Percentiles rank a stretch among this genome's conserved stretches.
Evolutionary conservation across 2,888 invertebrate species (phyloP).

Genomic region (Euzetes globulus): DNA sequence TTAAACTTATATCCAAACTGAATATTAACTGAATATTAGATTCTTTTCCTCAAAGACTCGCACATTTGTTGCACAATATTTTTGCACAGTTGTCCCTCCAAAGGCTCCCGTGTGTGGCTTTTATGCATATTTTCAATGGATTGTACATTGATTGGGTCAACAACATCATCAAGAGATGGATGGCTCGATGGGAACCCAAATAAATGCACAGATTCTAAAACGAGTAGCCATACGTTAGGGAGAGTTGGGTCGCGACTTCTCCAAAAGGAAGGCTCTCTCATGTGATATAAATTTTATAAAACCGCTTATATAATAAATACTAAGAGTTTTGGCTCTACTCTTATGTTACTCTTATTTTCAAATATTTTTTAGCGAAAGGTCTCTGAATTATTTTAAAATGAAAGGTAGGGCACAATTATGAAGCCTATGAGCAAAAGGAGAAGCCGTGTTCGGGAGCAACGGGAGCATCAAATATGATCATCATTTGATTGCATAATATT

Average conservation of each 20-base stretch:
- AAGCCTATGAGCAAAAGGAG: constrained; percentile 23
- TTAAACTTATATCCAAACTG: too few relatives aligned
- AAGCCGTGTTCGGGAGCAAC: constrained; percentile 23
- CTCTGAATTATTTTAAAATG: neutral
- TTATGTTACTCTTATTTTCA: neutral
- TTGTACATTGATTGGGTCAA: constrained; percentile 24
- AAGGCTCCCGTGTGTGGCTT: neutral
- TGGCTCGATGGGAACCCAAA: constrained; percentile 26
- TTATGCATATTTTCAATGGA: constrained; percentile 13
- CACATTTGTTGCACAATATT: constrained; percentile 27
- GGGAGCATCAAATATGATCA: constrained; percentile 26
- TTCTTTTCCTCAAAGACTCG: neutral
- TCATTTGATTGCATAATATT: constrained; percentile 16
- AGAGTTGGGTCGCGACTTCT: neutral
- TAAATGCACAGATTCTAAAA: neutral
- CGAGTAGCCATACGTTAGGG: neutral
- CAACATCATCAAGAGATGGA: constrained; percentile 30
- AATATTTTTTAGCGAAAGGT: neutral
- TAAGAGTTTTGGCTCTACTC: neutral
- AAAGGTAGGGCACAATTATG: constrained; percentile 23
- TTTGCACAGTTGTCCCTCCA: constrained; percentile 1
- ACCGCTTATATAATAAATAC: neutral
- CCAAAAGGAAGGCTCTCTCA: neutral
- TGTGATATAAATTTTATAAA: constrained; percentile 1
- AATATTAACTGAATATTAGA: too few relatives aligned